phyloP scores from a whole-genome alignment of 1,140 invertebrate species.

The Diabrotica undecimpunctata region DNA sequence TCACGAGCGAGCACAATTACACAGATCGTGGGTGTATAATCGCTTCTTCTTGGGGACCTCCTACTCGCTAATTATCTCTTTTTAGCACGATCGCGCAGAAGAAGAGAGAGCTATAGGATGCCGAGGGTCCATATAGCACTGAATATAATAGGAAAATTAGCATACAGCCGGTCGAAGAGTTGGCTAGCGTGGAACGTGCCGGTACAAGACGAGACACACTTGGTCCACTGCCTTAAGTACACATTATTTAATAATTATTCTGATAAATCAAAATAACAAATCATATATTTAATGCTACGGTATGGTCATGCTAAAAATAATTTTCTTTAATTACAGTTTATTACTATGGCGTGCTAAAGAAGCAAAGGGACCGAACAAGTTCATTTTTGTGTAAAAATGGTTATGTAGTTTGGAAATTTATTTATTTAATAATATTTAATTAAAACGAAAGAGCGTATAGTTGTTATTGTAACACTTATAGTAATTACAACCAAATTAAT shows the following conservation, averaged over 20 bases:
- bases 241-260: constrained; percentile 49
- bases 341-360: constrained; percentile 25
- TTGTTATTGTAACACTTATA: too few relatives aligned
- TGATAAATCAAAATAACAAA: constrained; percentile 49
- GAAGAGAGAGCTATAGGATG: constrained; percentile 4
- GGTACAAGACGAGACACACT: neutral
- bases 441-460: too few relatives aligned
- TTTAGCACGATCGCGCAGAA: constrained; percentile 6
- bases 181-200: constrained; percentile 11
- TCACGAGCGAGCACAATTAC: constrained; percentile 43
- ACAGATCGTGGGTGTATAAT: constrained; percentile 43
- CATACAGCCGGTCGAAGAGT: constrained; percentile 35
- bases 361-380: too few relatives aligned
- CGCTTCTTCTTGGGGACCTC: constrained; percentile 30
- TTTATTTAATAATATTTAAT: too few relatives aligned
- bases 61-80: constrained; percentile 22
- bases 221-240: constrained; percentile 41
- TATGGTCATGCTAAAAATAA: constrained; percentile 45
- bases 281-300: constrained; percentile 43
- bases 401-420: too few relatives aligned
- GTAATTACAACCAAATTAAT: too few relatives aligned
- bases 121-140: constrained; percentile 42
- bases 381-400: too few relatives aligned
- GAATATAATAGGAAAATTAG: constrained; percentile 49
- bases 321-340: constrained; percentile 48